phyloP scores from a whole-genome alignment of 2,888 invertebrate species.

The Phalera bucephala region DNA sequence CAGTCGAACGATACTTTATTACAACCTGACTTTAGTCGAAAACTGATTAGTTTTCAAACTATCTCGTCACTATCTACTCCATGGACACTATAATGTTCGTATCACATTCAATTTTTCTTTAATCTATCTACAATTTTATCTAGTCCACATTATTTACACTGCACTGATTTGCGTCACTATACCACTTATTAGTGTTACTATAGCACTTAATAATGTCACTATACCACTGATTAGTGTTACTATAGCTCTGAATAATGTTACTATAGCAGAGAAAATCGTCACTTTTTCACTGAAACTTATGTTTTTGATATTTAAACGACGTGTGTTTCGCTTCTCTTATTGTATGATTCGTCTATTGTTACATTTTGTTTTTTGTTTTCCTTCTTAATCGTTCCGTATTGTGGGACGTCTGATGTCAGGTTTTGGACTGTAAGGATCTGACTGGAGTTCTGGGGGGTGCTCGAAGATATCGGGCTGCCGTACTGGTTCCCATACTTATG shows the following conservation, averaged over 20 bases:
- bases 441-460: conserved; percentile 71
- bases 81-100: conserved; percentile 53
- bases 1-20: conserved; percentile 61
- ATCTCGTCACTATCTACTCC: conserved; percentile 38
- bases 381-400: conserved; percentile 79
- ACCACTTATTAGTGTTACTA: conserved; percentile 19
- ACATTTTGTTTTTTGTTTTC: conserved; percentile 79
- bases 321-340: conserved; percentile 73
- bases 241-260: background rate
- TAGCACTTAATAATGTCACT: background rate
- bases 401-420: conserved; percentile 73
- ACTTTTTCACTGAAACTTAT: conserved; percentile 4
- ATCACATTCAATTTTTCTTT: conserved; percentile 73
- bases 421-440: conserved; percentile 85
- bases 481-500: conserved; percentile 82
- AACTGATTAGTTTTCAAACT: too few relatives aligned
- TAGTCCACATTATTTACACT: conserved; percentile 65
- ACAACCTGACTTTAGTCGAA: conserved; percentile 64
- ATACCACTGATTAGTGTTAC: conserved; percentile 20
- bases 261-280: too few relatives aligned
- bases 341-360: conserved; percentile 74
- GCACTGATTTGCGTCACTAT: too few relatives aligned
- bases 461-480: conserved; percentile 70
- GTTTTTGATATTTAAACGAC: conserved; percentile 56
- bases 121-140: conserved; percentile 71